A percentile compares a stretch with the other conserved stretches of the same genome.
Evolutionary conservation across 2,888 invertebrate genomes (phyloP).

Genomic region (Seira ritae): DNA sequence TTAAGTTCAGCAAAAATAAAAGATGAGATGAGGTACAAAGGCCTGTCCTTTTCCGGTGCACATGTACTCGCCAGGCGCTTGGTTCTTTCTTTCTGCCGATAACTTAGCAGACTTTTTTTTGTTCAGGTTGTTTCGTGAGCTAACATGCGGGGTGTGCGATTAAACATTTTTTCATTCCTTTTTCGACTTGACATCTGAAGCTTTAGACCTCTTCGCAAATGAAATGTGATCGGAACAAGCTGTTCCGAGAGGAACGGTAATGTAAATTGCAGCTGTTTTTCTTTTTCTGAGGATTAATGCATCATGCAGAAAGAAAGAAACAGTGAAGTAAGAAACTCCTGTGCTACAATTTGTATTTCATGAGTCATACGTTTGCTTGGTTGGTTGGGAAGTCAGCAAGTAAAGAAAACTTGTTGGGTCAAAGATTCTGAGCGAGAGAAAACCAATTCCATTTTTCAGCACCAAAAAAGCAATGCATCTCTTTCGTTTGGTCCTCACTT

Average conservation of each 20-base stretch:
- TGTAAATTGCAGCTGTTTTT: neutral
- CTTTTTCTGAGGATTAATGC: neutral
- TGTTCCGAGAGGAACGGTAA: neutral
- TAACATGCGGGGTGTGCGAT: neutral
- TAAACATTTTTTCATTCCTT: neutral
- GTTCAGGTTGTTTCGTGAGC: neutral
- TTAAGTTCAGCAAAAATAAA: slow-evolving; percentile 6
- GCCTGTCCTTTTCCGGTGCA: slow-evolving; percentile 46
- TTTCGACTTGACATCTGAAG: neutral
- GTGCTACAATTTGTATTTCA: neutral
- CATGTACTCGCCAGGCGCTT: slow-evolving; percentile 44
- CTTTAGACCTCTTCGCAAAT: neutral
- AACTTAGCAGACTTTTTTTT: neutral
- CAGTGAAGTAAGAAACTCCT: neutral
- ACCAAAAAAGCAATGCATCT: slow-evolving; percentile 1
- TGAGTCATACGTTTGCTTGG: too few relatives aligned
- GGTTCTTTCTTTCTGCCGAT: slow-evolving; percentile 6
- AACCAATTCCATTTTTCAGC: slow-evolving; percentile 1
- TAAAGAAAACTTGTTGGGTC: neutral
- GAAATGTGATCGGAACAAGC: slow-evolving; percentile 4
- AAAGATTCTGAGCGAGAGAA: slow-evolving; percentile 11
- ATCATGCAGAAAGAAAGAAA: neutral
- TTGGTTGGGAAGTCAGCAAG: neutral
- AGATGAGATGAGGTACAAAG: slow-evolving; percentile 21
- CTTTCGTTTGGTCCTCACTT: neutral